Evolutionary conservation across 2,888 invertebrate species (phyloP).

Genomic region (Drosophila yooni): DNA sequence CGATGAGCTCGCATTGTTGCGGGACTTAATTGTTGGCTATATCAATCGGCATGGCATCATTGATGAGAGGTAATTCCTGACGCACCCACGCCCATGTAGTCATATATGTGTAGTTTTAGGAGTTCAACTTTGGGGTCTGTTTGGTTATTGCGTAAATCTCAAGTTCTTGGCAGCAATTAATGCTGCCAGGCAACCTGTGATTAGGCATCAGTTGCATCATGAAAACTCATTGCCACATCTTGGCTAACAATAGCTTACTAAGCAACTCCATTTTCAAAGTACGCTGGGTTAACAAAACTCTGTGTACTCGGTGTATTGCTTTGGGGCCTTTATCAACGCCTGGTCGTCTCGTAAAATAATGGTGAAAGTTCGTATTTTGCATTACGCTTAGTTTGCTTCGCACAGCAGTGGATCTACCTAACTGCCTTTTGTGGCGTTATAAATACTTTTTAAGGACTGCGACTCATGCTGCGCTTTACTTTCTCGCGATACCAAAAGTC

Average conservation of each 20-base stretch:
- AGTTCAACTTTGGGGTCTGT: background rate
- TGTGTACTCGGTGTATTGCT: slow-evolving; percentile 17
- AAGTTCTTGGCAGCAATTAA: slow-evolving; percentile 11
- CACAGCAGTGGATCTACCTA: slow-evolving; percentile 39
- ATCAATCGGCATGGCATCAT: slow-evolving; percentile 85
- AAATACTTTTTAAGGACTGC: slow-evolving; percentile 77
- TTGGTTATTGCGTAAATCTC: slow-evolving; percentile 3
- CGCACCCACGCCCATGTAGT: background rate
- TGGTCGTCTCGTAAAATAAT: slow-evolving; percentile 55
- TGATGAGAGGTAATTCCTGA: slow-evolving; percentile 82
- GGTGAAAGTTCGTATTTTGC: slow-evolving; percentile 74
- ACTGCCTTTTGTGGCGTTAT: slow-evolving; percentile 46
- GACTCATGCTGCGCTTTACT: slow-evolving; percentile 32
- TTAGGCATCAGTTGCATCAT: slow-evolving; percentile 17
- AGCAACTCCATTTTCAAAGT: slow-evolving; percentile 10
- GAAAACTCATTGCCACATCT: slow-evolving; percentile 11
- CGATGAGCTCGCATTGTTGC: slow-evolving; percentile 84
- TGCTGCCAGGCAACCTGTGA: slow-evolving; percentile 18
- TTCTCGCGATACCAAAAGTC: slow-evolving; percentile 33
- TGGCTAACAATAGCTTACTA: slow-evolving; percentile 1
- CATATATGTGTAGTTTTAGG: background rate
- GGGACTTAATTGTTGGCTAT: slow-evolving; percentile 84
- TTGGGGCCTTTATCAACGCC: slow-evolving; percentile 15
- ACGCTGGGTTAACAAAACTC: background rate
- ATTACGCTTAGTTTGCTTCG: slow-evolving; percentile 55